A percentile compares a stretch with the other conserved stretches of the same genome.
Evolutionary conservation across 2,888 invertebrate species (phyloP).

Genomic region (Petrolisthes cinctipes): DNA sequence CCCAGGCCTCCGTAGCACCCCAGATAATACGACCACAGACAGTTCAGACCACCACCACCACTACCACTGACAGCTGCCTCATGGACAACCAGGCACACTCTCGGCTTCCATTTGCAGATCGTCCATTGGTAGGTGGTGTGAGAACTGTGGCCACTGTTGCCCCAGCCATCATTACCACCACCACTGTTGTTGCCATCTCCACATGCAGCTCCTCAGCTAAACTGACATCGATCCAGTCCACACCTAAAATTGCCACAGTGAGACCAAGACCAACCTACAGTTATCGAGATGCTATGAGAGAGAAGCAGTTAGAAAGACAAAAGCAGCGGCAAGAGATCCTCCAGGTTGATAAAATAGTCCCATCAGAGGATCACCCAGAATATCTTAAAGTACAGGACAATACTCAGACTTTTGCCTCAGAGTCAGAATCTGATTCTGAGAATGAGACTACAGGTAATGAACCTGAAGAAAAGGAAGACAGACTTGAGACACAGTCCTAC

Average conservation of each 20-base stretch:
- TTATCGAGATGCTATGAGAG: conserved; percentile 65
- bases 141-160: conserved; percentile 65
- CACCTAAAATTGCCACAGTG: conserved; percentile 48
- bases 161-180: conserved; percentile 62
- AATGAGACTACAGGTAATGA: conserved; percentile 39
- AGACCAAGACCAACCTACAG: conserved; percentile 65
- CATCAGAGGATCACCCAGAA: conserved; percentile 22
- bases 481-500: conserved; percentile 59
- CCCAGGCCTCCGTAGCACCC: conserved; percentile 60
- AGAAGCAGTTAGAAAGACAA: conserved; percentile 51
- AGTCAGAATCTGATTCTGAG: conserved; percentile 51
- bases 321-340: conserved; percentile 54
- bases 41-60: conserved; percentile 18
- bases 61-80: conserved; percentile 20
- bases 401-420: conserved; percentile 29
- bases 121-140: conserved; percentile 49
- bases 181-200: conserved; percentile 65
- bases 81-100: conserved; percentile 35
- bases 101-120: conserved; percentile 49
- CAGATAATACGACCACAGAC: conserved; percentile 46
- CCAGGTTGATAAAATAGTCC: conserved; percentile 9
- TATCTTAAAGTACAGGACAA: conserved; percentile 35
- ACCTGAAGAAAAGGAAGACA: conserved; percentile 54
- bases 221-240: conserved; percentile 63
- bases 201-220: conserved; percentile 67